These are phyloP conservation scores for Rhopalosiphum padi DNA, from an alignment of 1,140 invertebrate species.

Conservation along the genomic window DNA sequence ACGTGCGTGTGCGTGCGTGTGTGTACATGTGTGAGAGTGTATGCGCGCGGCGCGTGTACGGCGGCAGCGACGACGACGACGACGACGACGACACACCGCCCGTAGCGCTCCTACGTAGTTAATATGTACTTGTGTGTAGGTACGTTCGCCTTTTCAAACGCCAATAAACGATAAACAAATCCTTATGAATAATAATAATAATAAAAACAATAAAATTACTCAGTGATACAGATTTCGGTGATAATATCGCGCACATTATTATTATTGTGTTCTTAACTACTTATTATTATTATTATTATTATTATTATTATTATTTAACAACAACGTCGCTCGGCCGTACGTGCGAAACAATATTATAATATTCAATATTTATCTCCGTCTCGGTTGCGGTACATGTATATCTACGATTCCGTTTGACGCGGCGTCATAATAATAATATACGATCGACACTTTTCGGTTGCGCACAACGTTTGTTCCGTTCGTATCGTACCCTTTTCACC, in stretches of 20 bases:
- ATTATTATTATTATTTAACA: neutral
- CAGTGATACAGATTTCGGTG: slow-evolving; percentile 9
- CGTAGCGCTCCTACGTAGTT: slow-evolving; percentile 4
- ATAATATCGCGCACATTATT: slow-evolving; percentile 7
- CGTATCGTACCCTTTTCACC: neutral
- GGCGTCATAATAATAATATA: neutral
- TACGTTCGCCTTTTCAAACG: neutral
- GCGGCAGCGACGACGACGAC: neutral
- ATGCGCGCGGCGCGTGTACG: neutral
- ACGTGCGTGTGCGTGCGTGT: neutral
- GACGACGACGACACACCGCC: neutral
- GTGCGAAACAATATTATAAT: neutral
- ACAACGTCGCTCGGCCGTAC: neutral
- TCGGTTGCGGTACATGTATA: neutral
- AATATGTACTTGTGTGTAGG: neutral
- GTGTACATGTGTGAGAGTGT: neutral
- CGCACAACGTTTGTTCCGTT: neutral
- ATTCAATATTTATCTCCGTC: neutral
- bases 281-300: neutral
- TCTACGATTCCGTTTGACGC: neutral
- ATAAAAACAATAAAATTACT: slow-evolving; percentile 11
- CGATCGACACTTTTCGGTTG: neutral
- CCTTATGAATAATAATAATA: slow-evolving; percentile 19
- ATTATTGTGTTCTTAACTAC: neutral
- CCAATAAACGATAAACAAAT: slow-evolving; percentile 40